Evolutionary conservation across 1,140 invertebrate species (phyloP).

Genomic region (Hyles vespertilio): DNA sequence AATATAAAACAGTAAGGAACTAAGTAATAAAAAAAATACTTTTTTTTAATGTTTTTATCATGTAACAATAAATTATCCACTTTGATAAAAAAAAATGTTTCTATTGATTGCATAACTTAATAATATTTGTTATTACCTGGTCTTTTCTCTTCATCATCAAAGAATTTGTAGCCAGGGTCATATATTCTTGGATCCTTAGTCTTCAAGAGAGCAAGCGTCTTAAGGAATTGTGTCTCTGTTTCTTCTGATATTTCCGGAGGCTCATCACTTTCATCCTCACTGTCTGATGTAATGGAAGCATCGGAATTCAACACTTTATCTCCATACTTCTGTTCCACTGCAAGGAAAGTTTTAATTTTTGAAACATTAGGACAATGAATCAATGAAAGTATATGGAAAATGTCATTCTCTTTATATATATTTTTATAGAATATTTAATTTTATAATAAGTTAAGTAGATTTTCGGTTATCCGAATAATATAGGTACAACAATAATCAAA

Average conservation of each 20-base stretch:
- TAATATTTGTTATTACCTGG: conserved; percentile 27
- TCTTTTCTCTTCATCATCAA: conserved; percentile 70
- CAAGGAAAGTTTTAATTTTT: conserved; percentile 14
- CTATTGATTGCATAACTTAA: no score
- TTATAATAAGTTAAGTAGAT: no score
- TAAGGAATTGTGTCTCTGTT: conserved; percentile 91
- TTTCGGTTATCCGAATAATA: no score
- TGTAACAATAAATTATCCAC: no score
- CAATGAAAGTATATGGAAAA: not conserved
- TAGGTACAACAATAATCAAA: no score
- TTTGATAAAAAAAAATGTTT: no score
- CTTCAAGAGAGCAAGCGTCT: conserved; percentile 89
- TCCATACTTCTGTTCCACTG: conserved; percentile 69
- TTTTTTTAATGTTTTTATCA: no score
- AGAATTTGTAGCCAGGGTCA: conserved; percentile 85
- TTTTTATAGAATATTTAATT: no score
- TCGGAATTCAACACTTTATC: conserved; percentile 41
- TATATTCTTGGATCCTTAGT: conserved; percentile 93
- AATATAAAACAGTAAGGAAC: no score
- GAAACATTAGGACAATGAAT: conserved; percentile 5
- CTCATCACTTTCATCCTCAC: conserved; percentile 63
- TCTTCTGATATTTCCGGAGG: conserved; percentile 65
- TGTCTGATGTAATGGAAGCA: conserved; percentile 41
- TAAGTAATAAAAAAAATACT: no score
- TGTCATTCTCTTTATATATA: no score